Conservation (phyloP, 2,888 invertebrate genomes). For the Piscicola geometra region DNA sequence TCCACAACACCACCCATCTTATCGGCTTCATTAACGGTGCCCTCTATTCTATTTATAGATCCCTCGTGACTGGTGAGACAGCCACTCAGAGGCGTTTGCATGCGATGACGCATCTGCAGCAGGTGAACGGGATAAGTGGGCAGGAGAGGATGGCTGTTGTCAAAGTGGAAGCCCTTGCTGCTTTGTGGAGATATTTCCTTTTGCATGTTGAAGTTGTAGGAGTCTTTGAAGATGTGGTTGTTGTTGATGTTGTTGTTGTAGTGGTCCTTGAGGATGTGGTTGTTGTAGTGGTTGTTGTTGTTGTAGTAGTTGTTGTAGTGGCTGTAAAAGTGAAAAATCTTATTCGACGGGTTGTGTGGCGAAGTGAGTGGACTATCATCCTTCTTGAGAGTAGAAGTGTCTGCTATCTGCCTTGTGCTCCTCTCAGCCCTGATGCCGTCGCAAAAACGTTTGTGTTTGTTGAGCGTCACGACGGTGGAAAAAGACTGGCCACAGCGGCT, state of each 20-base stretch:
- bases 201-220: too few relatives aligned
- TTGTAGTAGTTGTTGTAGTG: background rate
- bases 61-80: too few relatives aligned
- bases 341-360: background rate
- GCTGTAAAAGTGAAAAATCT: background rate
- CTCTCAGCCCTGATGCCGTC: slow-evolving; percentile 63
- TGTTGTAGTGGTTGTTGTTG: slow-evolving; percentile 12
- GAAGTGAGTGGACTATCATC: background rate
- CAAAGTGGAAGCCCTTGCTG: too few relatives aligned
- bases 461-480: slow-evolving; percentile 80
- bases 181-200: too few relatives aligned
- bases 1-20: too few relatives aligned
- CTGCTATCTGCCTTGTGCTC: background rate
- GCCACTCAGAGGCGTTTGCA: too few relatives aligned
- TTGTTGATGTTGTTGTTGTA: background rate
- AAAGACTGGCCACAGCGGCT: slow-evolving; percentile 88
- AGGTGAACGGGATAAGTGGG: too few relatives aligned
- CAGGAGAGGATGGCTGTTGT: too few relatives aligned
- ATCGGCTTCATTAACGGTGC: too few relatives aligned
- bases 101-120: too few relatives aligned
- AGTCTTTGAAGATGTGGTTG: background rate
- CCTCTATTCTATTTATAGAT: too few relatives aligned
- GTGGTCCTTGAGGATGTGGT: background rate
- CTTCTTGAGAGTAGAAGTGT: background rate
- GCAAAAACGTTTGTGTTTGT: slow-evolving; percentile 93